Evolutionary conservation across 1,140 invertebrate genomes (phyloP).

Genomic region (Helicorthomorpha holstii): DNA sequence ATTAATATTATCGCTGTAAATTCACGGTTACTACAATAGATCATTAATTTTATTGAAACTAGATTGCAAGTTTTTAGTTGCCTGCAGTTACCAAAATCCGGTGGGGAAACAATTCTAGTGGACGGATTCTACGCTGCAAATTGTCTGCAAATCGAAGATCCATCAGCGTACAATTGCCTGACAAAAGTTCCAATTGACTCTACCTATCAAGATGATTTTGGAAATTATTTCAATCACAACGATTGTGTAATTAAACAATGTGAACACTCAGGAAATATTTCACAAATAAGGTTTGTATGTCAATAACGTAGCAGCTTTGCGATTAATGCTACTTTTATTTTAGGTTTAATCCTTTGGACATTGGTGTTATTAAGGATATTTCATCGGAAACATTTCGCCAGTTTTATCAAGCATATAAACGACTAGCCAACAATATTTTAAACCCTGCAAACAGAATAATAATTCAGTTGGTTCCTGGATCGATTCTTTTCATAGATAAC

Average conservation of each 20-base stretch:
- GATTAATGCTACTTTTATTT: no score
- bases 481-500: neutral
- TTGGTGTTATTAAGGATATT: neutral
- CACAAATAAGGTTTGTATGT: neutral
- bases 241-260: slow-evolving; percentile 35
- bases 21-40: no score
- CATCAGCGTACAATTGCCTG: slow-evolving; percentile 37
- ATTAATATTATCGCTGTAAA: no score
- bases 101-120: slow-evolving; percentile 47
- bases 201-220: slow-evolving; percentile 38
- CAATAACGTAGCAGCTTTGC: neutral
- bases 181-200: slow-evolving; percentile 35
- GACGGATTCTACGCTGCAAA: slow-evolving; percentile 47
- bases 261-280: slow-evolving; percentile 24
- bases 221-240: slow-evolving; percentile 30
- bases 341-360: neutral
- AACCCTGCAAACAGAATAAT: neutral
- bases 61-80: slow-evolving; percentile 51
- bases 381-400: neutral
- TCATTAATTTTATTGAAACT: no score
- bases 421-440: neutral
- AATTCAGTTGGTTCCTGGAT: neutral
- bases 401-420: neutral
- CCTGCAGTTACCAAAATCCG: slow-evolving; percentile 35
- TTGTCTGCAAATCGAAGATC: slow-evolving; percentile 31